phyloP scores from a whole-genome alignment of 2,113 vertebrate species.

The Pelecanoides urinatrix region DNA sequence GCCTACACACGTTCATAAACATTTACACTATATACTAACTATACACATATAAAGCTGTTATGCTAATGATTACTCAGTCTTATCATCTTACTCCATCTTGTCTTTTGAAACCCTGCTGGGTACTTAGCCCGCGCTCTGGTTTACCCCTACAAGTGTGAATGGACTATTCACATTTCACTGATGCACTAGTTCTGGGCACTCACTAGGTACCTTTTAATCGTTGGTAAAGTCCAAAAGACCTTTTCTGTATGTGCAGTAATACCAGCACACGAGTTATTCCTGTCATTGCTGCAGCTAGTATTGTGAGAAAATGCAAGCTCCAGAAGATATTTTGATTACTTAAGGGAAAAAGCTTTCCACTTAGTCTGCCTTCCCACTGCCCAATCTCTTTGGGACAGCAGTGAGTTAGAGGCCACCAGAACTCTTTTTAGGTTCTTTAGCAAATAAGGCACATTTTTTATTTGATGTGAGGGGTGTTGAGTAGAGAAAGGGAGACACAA shows the following conservation, averaged over 20 bases:
- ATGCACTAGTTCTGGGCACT: background rate
- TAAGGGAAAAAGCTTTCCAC: background rate
- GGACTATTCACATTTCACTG: background rate
- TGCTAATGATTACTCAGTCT: background rate
- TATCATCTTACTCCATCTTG: background rate
- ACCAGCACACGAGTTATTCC: background rate
- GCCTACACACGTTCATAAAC: background rate
- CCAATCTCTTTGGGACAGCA: background rate
- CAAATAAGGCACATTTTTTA: background rate
- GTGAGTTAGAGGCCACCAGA: background rate
- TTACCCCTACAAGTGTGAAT: background rate
- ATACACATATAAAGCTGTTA: background rate
- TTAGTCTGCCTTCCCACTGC: background rate
- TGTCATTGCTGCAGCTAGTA: background rate
- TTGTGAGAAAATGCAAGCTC: background rate
- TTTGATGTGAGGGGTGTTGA: background rate
- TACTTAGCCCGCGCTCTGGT: fast-evolving
- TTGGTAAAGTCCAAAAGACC: background rate
- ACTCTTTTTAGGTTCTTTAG: background rate
- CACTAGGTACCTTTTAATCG: background rate
- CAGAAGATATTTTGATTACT: background rate
- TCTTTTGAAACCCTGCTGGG: background rate
- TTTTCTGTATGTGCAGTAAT: background rate
- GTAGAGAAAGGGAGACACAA: background rate
- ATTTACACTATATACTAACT: background rate